Evolutionary conservation across 2,888 invertebrate genomes (phyloP).

Genomic region (Apotomis capreana): DNA sequence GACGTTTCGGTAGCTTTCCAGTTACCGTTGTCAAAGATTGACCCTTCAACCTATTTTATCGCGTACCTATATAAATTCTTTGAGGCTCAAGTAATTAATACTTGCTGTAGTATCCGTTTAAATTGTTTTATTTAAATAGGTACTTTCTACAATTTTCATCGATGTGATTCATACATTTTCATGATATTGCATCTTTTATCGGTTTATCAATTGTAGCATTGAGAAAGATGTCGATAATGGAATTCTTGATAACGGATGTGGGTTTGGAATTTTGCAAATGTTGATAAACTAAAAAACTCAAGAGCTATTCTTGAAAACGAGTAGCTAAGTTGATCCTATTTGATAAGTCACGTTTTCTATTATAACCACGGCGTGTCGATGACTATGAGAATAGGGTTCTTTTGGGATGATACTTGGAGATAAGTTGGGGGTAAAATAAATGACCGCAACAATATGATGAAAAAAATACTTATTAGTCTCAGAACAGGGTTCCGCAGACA

Average conservation of each 20-base stretch:
- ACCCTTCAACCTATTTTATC: too few relatives aligned
- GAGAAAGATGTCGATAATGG: neutral
- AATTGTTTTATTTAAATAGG: too few relatives aligned
- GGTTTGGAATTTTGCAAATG: conserved; percentile 4
- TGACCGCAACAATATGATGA: too few relatives aligned
- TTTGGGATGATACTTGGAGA: neutral
- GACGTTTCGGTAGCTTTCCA: too few relatives aligned
- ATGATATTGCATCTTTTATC: conserved; percentile 1
- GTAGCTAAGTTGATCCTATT: neutral
- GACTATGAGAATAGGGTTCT: neutral
- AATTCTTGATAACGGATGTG: conserved; percentile 14
- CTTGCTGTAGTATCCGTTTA: too few relatives aligned
- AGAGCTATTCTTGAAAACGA: neutral
- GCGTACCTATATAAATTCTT: too few relatives aligned
- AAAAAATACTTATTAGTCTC: too few relatives aligned
- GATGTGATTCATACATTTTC: neutral
- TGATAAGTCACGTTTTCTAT: conserved; percentile 25
- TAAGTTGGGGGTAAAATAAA: too few relatives aligned
- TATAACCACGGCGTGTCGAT: neutral
- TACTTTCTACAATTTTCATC: too few relatives aligned
- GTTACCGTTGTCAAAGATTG: too few relatives aligned
- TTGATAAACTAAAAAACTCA: conserved; percentile 16
- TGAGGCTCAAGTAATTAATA: too few relatives aligned
- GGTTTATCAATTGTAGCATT: conserved; percentile 1
- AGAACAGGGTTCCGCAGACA: too few relatives aligned